Evolutionary conservation across 1,140 invertebrate genomes (phyloP), one percentile per base, ranked within the genome.

Genomic region (Apis cerana): DNA sequence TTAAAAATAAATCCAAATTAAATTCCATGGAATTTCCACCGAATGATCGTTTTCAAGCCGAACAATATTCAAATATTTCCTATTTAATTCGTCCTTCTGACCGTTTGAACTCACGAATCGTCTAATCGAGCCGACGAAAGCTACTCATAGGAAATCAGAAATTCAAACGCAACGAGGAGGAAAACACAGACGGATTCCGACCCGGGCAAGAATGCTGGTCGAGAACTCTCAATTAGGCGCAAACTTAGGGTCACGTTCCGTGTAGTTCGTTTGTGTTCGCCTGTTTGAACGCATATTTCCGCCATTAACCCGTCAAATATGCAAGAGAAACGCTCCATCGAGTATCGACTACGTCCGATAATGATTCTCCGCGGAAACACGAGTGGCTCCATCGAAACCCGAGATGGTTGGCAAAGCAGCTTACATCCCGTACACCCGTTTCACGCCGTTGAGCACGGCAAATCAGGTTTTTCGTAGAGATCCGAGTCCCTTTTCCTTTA

Each of bases 401-500:
- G 68, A 21, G n/a, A 33, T 52, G 72, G 23, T 43, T 48, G 62
- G 72, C 43, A 81, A 81, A 81, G 71, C 64, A 72, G 80, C 80
- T 81, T 81, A 81, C 80, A n/a, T 56, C 21, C 33, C 12, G 33
- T 23, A 27, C 33, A 59, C 19, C 15, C 50, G 15, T 64, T 43
- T 80, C 78, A 23, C 59, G 59, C 27, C 59, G 58, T 33, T 54
- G 59, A 65, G 56, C 50, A 7, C 27, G 50, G 3, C 10, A 50
- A 80, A 80, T 80, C 77, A 72, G 68, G 54, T 62, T 80, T 61
- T 3, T 19, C 12, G 2, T 43, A 43, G 33, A 43, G 33, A 7
- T 2, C n/a, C n/a, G 52, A 65, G n/a, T 59, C 65, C 1, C 17
- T 12, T 10, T 27, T 62, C 23, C 58, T 71, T 21, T 8, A 2